Evolutionary conservation across 2,888 invertebrate species (phyloP).

Genomic region (Cepaea hortensis): DNA sequence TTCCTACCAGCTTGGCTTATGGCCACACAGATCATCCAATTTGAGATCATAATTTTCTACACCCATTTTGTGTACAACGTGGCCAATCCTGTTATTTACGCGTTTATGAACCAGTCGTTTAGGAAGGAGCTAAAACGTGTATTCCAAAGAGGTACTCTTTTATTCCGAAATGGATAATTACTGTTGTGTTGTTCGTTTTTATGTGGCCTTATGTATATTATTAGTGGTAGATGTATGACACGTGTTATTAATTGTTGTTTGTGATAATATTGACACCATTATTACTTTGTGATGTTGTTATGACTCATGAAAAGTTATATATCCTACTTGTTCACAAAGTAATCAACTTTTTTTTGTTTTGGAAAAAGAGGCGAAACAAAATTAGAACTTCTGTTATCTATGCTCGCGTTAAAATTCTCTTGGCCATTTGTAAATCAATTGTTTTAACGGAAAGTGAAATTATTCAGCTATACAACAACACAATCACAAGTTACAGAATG

Average conservation of each 20-base stretch:
- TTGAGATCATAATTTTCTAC: slow-evolving; percentile 72
- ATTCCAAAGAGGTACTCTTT: slow-evolving; percentile 54
- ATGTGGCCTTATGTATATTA: not conserved
- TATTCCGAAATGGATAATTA: slow-evolving; percentile 31
- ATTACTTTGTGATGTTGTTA: too few species aligned
- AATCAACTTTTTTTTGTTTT: too few species aligned
- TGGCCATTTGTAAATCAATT: too few species aligned
- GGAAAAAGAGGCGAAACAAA: too few species aligned
- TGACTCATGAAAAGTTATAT: not conserved
- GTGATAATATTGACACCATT: not conserved
- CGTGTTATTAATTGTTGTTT: not conserved
- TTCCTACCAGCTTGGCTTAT: slow-evolving; percentile 75
- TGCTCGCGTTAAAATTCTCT: too few species aligned
- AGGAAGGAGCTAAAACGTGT: slow-evolving; percentile 70
- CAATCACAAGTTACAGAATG: too few species aligned
- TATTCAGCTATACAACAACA: too few species aligned
- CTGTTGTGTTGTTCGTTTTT: not conserved
- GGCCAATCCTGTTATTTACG: slow-evolving; percentile 76
- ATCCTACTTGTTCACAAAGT: too few species aligned
- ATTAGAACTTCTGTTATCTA: too few species aligned
- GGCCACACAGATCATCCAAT: slow-evolving; percentile 65
- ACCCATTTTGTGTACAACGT: slow-evolving; percentile 76
- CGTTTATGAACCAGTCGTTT: slow-evolving; percentile 76
- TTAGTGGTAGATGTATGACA: too few species aligned
- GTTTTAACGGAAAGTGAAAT: too few species aligned